Base-by-base conservation (phyloP, 2,797 vertebrate species). In the Chaenodraco wilsoni region DNA sequence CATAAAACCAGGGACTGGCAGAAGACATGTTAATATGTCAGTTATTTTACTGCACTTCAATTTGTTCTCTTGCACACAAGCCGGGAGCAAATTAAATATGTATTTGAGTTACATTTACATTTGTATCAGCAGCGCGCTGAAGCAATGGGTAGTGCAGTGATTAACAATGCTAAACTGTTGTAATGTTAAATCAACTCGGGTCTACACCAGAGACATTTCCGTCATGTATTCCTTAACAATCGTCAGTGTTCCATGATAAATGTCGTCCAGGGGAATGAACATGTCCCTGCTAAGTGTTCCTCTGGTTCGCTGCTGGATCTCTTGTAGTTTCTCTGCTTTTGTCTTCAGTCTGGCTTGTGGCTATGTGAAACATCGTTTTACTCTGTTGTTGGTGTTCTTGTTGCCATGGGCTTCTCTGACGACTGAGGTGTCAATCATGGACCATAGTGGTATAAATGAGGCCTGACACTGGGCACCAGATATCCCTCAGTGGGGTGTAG, bases 21-120 rank as follows among this genome's bases (percentile, higher is more conserved):
- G 94, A 92, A 94, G 94, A 95, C 94, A 94, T 95, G 95, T 93
- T 96, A 96, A 96, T 95, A 90, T 79, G 91, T 83, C 79, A 46
- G 74, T 95, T 95, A 87, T 91, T 94, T 95, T 95, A 94, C 93
- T 95, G 92, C 91, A 88, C 89, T 91, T 93, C 92, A 94, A 95
- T 95, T 83, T 95, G 92, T 91, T 93, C 93, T 94, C 93, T 78
- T 67, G 83, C 93, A 92, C 94, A 93, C 90, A 93, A 90, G 94
- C 94, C 94, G 70, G 79, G 71, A 95, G 95, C 91, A 86, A 93
- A 92, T 68, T 78, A 93, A 95, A 95, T 91, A 92, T 93, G 87
- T 88, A 92, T 93, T 94, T 66, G 68, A 84, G 69, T 77, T 78
- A 77, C 76, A 96, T 95, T 94, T 87, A 89, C 89, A 93, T 94